Evolutionary conservation across 2,113 vertebrate genomes (phyloP).

Genomic region (Xiphophorus maculatus): DNA sequence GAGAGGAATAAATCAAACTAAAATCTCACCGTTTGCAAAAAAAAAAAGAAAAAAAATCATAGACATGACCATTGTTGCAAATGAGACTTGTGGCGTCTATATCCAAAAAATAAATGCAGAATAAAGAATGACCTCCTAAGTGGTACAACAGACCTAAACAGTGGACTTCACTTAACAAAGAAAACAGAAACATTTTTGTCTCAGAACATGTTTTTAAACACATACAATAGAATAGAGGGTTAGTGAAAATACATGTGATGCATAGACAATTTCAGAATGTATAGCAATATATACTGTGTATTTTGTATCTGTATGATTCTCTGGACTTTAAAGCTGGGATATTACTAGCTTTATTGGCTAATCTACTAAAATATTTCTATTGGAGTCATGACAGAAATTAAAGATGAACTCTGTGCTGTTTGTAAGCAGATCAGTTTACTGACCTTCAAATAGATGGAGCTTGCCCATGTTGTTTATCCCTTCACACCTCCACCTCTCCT

Average conservation of each 20-base stretch:
- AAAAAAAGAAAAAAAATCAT: too few species aligned
- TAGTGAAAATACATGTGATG: neutral
- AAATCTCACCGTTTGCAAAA: neutral
- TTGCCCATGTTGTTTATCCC: slow-evolving; percentile 33
- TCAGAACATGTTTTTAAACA: neutral
- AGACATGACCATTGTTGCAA: neutral
- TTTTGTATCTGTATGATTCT: neutral
- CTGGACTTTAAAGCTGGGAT: neutral
- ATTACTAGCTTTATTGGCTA: neutral
- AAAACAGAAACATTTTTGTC: neutral
- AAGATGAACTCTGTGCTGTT: slow-evolving; percentile 13
- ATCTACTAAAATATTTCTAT: neutral
- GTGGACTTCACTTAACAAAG: neutral
- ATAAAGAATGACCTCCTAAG: too few species aligned
- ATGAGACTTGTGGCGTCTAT: neutral
- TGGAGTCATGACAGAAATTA: neutral
- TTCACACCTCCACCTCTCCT: slow-evolving; percentile 10
- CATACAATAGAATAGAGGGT: neutral
- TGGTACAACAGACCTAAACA: too few species aligned
- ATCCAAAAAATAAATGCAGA: neutral
- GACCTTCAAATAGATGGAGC: slow-evolving; percentile 68
- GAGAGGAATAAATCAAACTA: neutral
- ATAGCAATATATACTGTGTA: neutral
- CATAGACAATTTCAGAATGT: neutral
- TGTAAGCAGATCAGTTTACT: slow-evolving; percentile 43